These are phyloP conservation scores for Onychorhynchus coronatus DNA, from an alignment of 2,113 vertebrate genomes.

Conservation along the genomic window DNA sequence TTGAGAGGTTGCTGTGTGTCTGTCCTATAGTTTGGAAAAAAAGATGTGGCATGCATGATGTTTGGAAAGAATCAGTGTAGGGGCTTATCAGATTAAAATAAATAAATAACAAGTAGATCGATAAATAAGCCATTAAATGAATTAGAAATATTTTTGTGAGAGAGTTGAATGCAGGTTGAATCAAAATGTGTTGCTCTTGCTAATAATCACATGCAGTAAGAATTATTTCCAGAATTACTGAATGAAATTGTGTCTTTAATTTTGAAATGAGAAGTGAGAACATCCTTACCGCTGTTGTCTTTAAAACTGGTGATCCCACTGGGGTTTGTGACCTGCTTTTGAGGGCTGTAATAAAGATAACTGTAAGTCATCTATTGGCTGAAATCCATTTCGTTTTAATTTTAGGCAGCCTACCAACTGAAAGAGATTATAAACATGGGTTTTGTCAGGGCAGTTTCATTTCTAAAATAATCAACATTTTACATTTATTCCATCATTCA, in stretches of 20 bases:
- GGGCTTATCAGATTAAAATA: not conserved
- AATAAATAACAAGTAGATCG: not conserved
- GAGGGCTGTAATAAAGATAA: not conserved
- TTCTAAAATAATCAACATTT: not conserved
- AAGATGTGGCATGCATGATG: not conserved
- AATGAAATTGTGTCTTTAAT: not conserved
- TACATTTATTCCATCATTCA: not conserved
- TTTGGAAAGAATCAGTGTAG: not conserved
- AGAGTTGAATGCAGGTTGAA: not conserved
- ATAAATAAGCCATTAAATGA: not conserved
- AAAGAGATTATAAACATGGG: not conserved
- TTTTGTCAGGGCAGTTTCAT: not conserved
- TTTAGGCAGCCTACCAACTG: not conserved
- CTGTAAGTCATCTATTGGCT: not conserved
- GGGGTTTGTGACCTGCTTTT: not conserved
- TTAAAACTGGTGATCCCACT: not conserved
- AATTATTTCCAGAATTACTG: not conserved
- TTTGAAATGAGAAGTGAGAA: not conserved
- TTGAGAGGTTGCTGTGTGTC: not conserved
- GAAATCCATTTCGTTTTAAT: not conserved
- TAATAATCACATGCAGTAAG: not conserved
- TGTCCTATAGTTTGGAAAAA: not conserved
- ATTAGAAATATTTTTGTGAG: not conserved
- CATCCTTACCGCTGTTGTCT: not conserved
- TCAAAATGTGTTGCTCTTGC: not conserved